phyloP scores from a whole-genome alignment of 2,888 invertebrate species.

The Drosophila paramelanica region DNA sequence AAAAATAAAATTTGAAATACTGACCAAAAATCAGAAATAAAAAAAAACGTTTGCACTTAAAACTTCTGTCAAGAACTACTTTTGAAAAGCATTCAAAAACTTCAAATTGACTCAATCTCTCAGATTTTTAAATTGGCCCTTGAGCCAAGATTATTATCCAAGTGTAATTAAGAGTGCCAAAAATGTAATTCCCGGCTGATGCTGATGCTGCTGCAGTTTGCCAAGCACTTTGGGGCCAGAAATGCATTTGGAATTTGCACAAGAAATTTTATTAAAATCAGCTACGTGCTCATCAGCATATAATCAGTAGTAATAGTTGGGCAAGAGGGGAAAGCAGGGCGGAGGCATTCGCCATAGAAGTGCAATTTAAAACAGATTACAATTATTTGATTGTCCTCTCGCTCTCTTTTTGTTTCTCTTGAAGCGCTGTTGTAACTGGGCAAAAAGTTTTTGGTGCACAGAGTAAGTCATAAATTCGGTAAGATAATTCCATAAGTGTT shows the following conservation, averaged over 20 bases:
- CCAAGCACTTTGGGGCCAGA: slow-evolving; percentile 67
- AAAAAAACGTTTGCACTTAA: background rate
- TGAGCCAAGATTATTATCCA: slow-evolving; percentile 35
- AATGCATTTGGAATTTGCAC: slow-evolving; percentile 67
- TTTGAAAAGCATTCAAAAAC: slow-evolving; percentile 3
- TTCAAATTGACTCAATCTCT: slow-evolving; percentile 16
- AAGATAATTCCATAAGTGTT: slow-evolving; percentile 44
- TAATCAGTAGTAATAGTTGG: slow-evolving; percentile 52
- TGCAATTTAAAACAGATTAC: slow-evolving; percentile 78
- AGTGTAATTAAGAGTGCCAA: slow-evolving; percentile 54
- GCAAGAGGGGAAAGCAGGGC: slow-evolving; percentile 9
- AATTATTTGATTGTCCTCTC: slow-evolving; percentile 74
- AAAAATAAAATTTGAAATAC: no score
- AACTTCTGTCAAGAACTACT: background rate
- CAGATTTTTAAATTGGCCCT: slow-evolving; percentile 36
- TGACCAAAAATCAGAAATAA: background rate
- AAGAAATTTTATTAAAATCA: slow-evolving; percentile 52
- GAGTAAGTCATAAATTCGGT: slow-evolving; percentile 67
- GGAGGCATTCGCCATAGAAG: slow-evolving; percentile 30
- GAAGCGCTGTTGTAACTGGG: slow-evolving; percentile 17
- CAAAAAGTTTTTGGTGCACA: slow-evolving; percentile 50
- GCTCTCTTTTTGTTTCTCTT: background rate
- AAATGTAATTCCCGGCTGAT: slow-evolving; percentile 49
- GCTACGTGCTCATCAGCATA: slow-evolving; percentile 76
- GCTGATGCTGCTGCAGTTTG: slow-evolving; percentile 54